Conservation (phyloP, 2,888 invertebrate genomes). For the Drosophila algonquin region DNA sequence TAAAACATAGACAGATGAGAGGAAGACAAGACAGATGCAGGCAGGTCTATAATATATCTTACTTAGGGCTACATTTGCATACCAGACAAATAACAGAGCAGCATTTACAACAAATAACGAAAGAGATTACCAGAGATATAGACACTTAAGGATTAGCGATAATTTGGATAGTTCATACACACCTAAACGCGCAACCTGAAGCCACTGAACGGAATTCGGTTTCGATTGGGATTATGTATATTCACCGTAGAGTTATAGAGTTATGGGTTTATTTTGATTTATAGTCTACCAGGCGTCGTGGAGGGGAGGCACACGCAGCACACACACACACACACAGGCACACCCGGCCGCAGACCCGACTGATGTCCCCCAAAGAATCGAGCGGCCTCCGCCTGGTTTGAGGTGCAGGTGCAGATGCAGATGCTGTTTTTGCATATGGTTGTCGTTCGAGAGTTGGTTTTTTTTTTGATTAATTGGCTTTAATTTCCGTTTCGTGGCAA, state of each 20-base stretch:
- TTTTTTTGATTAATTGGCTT: slow-evolving; percentile 30
- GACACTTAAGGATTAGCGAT: slow-evolving; percentile 39
- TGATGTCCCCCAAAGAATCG: neutral
- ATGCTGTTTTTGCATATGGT: slow-evolving; percentile 13
- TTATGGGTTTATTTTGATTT: slow-evolving; percentile 53
- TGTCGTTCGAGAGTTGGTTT: slow-evolving; percentile 26
- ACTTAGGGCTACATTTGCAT: slow-evolving; percentile 13
- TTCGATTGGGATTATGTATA: slow-evolving; percentile 34
- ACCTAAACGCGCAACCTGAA: slow-evolving; percentile 72
- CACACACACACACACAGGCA: slow-evolving; percentile 20
- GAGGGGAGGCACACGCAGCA: slow-evolving; percentile 6
- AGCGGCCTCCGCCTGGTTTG: neutral
- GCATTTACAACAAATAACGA: slow-evolving; percentile 32
- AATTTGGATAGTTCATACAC: slow-evolving; percentile 64
- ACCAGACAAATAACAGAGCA: slow-evolving; percentile 36
- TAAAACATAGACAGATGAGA: slow-evolving; percentile 18
- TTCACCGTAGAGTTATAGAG: slow-evolving; percentile 44
- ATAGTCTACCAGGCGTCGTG: slow-evolving; percentile 16
- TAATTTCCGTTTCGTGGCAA: slow-evolving; percentile 48
- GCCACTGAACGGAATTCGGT: slow-evolving; percentile 50
- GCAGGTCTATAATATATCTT: slow-evolving; percentile 9
- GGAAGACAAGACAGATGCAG: slow-evolving; percentile 39
- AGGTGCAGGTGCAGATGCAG: slow-evolving; percentile 3
- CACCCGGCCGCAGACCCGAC: slow-evolving; percentile 21
- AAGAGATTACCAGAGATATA: slow-evolving; percentile 20